phyloP scores from a whole-genome alignment of 2,113 vertebrate species.

The Grantiella picta region DNA sequence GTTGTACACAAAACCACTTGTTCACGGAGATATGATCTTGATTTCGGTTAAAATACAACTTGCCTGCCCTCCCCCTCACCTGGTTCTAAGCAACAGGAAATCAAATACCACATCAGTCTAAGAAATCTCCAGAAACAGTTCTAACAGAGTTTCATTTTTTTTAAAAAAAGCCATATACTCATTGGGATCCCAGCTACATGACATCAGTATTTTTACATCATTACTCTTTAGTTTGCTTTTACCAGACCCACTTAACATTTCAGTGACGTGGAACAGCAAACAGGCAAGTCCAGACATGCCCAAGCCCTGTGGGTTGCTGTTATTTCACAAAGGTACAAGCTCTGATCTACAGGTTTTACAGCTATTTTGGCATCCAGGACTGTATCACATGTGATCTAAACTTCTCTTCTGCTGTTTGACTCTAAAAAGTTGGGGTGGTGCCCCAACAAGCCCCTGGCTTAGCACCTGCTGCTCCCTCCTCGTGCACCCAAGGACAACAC shows the following conservation, averaged over 20 bases:
- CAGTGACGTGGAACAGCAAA: neutral
- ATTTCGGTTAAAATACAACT: neutral
- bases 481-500: neutral
- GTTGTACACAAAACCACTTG: neutral
- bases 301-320: rapidly evolving
- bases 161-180: neutral
- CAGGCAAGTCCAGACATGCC: neutral
- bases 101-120: neutral
- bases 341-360: neutral
- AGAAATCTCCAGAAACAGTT: neutral
- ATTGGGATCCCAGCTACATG: neutral
- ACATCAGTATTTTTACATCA: neutral
- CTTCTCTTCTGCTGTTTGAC: neutral
- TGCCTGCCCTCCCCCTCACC: neutral
- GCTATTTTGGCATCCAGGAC: neutral
- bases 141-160: neutral
- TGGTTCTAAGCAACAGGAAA: neutral
- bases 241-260: neutral
- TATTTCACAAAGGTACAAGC: neutral
- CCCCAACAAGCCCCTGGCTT: neutral
- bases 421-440: neutral
- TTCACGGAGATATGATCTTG: neutral
- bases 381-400: rapidly evolving
- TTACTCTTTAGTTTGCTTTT: neutral
- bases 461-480: neutral